Evolutionary conservation across 92 coral and sea anemone species (phyloP).

Genomic region (Umimayanthus kanabou): DNA sequence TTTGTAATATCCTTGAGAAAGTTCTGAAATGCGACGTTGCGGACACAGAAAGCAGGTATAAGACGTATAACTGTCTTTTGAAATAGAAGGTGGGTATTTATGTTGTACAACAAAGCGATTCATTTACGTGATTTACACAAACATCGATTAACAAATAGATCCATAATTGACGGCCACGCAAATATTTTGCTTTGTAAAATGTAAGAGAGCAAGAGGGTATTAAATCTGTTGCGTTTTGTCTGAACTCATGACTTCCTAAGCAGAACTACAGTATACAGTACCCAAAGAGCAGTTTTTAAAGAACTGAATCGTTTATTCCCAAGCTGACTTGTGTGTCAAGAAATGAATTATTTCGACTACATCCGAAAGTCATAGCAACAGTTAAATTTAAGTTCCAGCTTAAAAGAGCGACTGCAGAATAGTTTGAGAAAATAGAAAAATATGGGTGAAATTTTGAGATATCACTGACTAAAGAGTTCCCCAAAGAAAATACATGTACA

Average conservation of each 20-base stretch:
- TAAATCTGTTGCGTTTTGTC: neutral
- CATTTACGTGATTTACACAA: constrained; percentile 1
- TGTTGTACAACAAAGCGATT: neutral
- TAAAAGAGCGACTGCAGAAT: neutral
- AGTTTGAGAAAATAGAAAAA: neutral
- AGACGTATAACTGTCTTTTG: neutral
- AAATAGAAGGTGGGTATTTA: neutral
- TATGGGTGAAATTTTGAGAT: neutral
- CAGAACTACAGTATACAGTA: neutral
- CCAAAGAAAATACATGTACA: too few species aligned
- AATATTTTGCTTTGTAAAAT: neutral
- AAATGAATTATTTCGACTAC: neutral
- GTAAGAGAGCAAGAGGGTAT: neutral
- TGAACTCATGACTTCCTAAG: neutral
- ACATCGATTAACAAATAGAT: constrained; percentile 23
- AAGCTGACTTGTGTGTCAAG: neutral
- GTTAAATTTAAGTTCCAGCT: neutral
- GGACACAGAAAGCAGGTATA: neutral
- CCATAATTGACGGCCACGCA: neutral
- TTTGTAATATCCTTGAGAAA: neutral
- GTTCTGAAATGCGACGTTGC: neutral
- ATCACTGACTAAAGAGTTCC: neutral
- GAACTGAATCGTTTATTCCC: neutral
- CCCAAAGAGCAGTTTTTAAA: neutral
- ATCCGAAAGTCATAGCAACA: neutral